phyloP scores from a whole-genome alignment of 2,888 invertebrate genomes.

The Acrocera orbiculus region DNA sequence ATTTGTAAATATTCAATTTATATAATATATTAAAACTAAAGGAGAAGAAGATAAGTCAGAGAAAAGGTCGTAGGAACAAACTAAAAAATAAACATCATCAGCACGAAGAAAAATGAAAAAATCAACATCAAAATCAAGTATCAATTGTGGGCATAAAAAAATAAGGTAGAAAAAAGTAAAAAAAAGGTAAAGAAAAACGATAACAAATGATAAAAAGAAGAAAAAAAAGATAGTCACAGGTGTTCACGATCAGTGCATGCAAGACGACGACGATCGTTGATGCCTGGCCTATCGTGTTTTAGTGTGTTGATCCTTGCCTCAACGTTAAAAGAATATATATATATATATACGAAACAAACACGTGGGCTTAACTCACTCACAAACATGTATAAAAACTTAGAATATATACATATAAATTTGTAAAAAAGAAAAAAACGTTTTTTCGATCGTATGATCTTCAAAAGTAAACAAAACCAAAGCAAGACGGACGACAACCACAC shows the following conservation, averaged over 20 bases:
- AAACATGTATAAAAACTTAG: too few species aligned
- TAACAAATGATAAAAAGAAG: constrained; percentile 1
- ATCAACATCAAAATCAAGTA: background rate
- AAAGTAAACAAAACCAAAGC: constrained; percentile 3
- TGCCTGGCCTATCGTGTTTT: constrained; percentile 1
- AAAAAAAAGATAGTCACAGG: constrained; percentile 16
- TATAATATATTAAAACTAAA: too few species aligned
- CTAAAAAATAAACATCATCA: too few species aligned
- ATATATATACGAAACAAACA: too few species aligned
- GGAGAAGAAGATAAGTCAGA: too few species aligned
- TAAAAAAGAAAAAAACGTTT: too few species aligned
- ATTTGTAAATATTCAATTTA: too few species aligned
- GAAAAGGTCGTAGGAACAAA: too few species aligned
- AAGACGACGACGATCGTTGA: constrained; percentile 5
- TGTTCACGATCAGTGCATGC: constrained; percentile 15
- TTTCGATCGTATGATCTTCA: constrained; percentile 6
- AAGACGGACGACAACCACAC: constrained; percentile 5
- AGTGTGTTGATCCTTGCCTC: constrained; percentile 2
- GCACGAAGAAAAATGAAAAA: background rate
- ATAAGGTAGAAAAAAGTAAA: background rate
- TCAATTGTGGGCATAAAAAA: background rate
- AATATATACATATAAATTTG: too few species aligned
- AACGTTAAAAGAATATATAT: too few species aligned
- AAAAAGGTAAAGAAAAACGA: constrained; percentile 1
- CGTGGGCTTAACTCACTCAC: background rate